Conservation (phyloP, 2,113 vertebrate genomes). For the Pantherophis guttatus region DNA sequence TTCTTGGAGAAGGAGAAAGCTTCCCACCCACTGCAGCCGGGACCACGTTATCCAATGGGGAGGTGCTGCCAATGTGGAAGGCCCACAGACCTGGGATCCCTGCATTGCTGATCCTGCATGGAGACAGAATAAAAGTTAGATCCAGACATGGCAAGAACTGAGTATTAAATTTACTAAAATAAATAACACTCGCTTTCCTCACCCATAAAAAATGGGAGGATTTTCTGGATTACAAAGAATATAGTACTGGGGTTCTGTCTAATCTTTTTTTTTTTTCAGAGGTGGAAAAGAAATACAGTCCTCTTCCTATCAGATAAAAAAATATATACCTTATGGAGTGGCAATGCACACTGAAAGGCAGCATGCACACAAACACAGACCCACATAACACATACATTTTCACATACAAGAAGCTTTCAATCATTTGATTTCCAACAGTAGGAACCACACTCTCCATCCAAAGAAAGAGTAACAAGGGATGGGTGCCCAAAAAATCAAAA, state of each 20-base stretch:
- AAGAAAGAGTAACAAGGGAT: not conserved
- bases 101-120: slow-evolving; percentile 80
- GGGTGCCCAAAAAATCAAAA: not conserved
- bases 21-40: slow-evolving; percentile 59
- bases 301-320: not conserved
- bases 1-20: slow-evolving; percentile 25
- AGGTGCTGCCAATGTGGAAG: slow-evolving; percentile 81
- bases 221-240: not conserved
- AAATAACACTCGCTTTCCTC: not conserved
- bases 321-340: not conserved
- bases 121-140: not conserved
- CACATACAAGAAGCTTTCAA: not conserved
- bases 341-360: not conserved
- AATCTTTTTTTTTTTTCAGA: not conserved
- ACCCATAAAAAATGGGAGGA: not conserved
- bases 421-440: too few species aligned
- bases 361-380: not conserved
- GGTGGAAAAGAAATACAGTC: not conserved
- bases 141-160: not conserved
- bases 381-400: not conserved
- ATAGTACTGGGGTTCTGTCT: not conserved
- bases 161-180: not conserved
- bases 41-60: slow-evolving; percentile 75
- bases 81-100: slow-evolving; percentile 88
- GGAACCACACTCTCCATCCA: not conserved